Conservation (phyloP, 2,888 invertebrate genomes). For the Trisateles emortualis region DNA sequence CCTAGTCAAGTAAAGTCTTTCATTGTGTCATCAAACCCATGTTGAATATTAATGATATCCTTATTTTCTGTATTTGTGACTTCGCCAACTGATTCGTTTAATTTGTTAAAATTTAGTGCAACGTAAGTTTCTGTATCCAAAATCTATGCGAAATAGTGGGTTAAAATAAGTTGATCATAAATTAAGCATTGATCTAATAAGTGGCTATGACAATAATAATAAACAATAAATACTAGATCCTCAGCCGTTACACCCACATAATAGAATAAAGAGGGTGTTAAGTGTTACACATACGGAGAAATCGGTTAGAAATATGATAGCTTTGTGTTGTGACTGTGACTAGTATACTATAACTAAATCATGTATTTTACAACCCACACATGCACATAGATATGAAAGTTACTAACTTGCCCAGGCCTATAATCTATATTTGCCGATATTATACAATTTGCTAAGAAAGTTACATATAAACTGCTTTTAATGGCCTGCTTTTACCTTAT, state of each 20-base stretch:
- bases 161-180: too few relatives aligned
- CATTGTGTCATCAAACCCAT: too few relatives aligned
- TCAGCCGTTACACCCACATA: not conserved
- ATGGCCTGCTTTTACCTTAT: not conserved
- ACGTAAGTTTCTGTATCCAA: too few relatives aligned
- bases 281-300: not conserved
- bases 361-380: not conserved
- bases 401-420: not conserved
- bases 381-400: not conserved
- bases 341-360: not conserved
- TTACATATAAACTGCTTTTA: not conserved
- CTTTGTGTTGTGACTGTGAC: not conserved
- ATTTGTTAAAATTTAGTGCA: too few relatives aligned
- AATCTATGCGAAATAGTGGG: too few relatives aligned
- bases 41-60: too few relatives aligned
- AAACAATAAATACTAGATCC: too few relatives aligned
- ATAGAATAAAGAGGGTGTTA: not conserved
- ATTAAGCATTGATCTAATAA: too few relatives aligned
- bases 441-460: not conserved
- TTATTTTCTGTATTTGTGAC: too few relatives aligned
- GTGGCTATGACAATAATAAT: too few relatives aligned
- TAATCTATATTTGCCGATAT: not conserved
- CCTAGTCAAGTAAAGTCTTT: too few relatives aligned
- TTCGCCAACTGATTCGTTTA: too few relatives aligned
- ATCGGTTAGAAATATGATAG: not conserved